Evolutionary conservation across 2,888 invertebrate genomes (phyloP).

Genomic region (Drosophila eohydei): DNA sequence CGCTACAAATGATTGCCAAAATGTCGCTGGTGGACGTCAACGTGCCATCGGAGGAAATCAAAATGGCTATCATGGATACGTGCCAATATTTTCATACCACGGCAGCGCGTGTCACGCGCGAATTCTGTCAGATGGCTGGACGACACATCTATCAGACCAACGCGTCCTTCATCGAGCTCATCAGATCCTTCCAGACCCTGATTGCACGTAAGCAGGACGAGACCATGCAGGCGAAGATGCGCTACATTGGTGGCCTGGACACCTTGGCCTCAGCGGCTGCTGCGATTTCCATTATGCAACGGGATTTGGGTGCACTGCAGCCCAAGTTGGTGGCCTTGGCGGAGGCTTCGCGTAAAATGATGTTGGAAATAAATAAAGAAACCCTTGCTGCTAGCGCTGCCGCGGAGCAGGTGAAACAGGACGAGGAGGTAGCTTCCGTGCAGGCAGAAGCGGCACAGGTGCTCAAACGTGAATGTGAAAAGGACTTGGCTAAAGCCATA

Average conservation of each 20-base stretch:
- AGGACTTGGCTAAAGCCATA: constrained; percentile 95
- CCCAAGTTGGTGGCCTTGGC: constrained; percentile 92
- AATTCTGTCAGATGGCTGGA: constrained; percentile 88
- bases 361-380: constrained; percentile 90
- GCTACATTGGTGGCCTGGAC: constrained; percentile 92
- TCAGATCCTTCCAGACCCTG: constrained; percentile 91
- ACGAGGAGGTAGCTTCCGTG: constrained; percentile 94
- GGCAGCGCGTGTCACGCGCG: constrained; percentile 87
- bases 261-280: constrained; percentile 92
- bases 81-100: constrained; percentile 96
- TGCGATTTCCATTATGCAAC: constrained; percentile 92
- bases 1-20: constrained; percentile 92
- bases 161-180: constrained; percentile 93
- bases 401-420: constrained; percentile 91
- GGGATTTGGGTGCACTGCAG: constrained; percentile 91
- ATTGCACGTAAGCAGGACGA: constrained; percentile 90
- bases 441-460: constrained; percentile 94
- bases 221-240: constrained; percentile 89
- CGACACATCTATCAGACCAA: constrained; percentile 95
- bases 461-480: constrained; percentile 95
- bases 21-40: constrained; percentile 90
- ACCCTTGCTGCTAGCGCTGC: constrained; percentile 92
- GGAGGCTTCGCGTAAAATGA: constrained; percentile 91
- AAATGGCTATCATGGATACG: constrained; percentile 89
- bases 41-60: constrained; percentile 86